These are phyloP conservation scores for Euura lappo DNA, from an alignment of 1,140 invertebrate genomes.

Conservation along the genomic window DNA sequence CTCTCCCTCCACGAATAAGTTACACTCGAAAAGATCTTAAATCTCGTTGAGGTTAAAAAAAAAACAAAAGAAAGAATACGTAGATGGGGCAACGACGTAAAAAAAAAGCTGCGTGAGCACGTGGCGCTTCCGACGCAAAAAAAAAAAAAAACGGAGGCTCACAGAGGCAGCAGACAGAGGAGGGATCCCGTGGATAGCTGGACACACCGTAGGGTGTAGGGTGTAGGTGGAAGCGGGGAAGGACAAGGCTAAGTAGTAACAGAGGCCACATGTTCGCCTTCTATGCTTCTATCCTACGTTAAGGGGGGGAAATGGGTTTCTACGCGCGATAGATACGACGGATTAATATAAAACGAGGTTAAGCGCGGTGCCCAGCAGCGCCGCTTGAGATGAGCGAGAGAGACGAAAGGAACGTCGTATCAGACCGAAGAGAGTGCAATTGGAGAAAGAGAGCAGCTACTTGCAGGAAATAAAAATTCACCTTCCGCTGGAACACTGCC, in stretches of 20 bases:
- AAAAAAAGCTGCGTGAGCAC: background rate
- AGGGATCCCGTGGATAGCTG: background rate
- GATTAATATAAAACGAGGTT: constrained; percentile 7
- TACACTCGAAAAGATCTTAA: background rate
- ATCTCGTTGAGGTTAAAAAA: background rate
- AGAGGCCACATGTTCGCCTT: constrained; percentile 1
- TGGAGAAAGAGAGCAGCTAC: background rate
- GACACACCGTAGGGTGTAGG: background rate
- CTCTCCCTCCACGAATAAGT: background rate
- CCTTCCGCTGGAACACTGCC: background rate
- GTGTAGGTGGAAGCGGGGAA: background rate
- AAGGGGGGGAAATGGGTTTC: background rate
- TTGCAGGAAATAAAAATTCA: background rate
- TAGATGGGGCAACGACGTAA: background rate
- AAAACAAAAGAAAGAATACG: background rate
- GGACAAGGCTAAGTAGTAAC: background rate
- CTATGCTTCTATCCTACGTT: background rate
- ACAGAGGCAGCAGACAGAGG: background rate
- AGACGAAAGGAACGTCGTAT: background rate
- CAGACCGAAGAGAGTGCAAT: background rate
- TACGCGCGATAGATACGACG: background rate
- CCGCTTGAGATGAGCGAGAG: background rate
- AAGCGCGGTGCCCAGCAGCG: background rate
- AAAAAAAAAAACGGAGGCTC: background rate
- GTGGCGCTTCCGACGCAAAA: background rate